Percentiles rank a stretch among this genome's conserved stretches.
phyloP scores from a whole-genome alignment of 92 coral and sea anemone genomes.

The Palythoa grandis region DNA sequence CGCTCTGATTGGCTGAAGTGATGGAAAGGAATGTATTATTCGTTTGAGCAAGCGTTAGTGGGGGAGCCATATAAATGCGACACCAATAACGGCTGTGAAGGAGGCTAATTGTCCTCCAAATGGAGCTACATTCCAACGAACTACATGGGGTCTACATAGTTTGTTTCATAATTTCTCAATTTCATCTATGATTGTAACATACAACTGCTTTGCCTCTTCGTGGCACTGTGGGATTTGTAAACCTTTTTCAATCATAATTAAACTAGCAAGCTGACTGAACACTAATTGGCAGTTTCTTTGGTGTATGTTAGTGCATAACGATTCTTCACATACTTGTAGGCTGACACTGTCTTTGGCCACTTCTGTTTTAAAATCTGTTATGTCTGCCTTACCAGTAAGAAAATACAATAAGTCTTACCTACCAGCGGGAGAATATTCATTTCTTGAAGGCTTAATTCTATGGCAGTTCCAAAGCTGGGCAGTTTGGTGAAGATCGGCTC shows the following conservation, averaged over 20 bases:
- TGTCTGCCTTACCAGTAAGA: not conserved
- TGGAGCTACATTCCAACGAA: not conserved
- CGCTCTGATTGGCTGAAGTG: no score
- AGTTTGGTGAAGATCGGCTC: constrained; percentile 23
- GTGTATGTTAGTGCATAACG: not conserved
- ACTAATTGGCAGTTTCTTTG: not conserved
- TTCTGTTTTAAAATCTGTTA: constrained; percentile 15
- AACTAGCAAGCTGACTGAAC: constrained; percentile 1
- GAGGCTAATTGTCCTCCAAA: not conserved
- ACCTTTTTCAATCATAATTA: not conserved
- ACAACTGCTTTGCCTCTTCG: constrained; percentile 1
- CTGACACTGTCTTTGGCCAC: not conserved
- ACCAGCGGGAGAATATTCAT: constrained; percentile 16
- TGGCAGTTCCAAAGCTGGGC: constrained; percentile 16
- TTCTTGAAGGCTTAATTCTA: constrained; percentile 25
- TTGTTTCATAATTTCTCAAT: not conserved
- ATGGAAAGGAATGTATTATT: not conserved
- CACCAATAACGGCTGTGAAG: not conserved
- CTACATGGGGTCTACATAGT: not conserved
- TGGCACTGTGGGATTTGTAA: not conserved
- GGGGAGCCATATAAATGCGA: not conserved
- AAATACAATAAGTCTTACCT: constrained; percentile 5
- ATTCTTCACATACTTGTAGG: not conserved
- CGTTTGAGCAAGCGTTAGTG: not conserved
- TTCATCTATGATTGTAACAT: not conserved